These are phyloP conservation scores for Neoascia interrupta DNA, from an alignment of 2,888 invertebrate genomes.

Conservation along the genomic window DNA sequence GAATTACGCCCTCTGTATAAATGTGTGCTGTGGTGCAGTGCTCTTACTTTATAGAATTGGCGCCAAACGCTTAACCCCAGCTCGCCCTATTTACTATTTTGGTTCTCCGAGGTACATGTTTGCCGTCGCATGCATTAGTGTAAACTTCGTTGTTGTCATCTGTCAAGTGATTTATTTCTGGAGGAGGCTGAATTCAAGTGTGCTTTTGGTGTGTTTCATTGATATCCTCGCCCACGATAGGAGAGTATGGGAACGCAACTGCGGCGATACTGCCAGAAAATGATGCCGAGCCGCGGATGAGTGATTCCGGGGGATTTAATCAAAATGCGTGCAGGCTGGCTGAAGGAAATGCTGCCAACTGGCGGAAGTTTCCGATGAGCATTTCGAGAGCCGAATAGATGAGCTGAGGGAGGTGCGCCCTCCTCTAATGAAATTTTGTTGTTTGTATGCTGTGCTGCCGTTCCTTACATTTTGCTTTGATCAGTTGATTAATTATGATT, in stretches of 20 bases:
- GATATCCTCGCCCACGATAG: not conserved
- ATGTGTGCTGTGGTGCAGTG: slow-evolving; percentile 3
- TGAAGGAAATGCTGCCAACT: slow-evolving; percentile 59
- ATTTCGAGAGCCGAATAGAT: not conserved
- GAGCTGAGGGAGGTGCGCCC: not conserved
- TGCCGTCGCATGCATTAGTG: slow-evolving; percentile 28
- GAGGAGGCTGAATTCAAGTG: not conserved
- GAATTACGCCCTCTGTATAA: slow-evolving; percentile 35
- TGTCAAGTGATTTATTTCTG: slow-evolving; percentile 59
- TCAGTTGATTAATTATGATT: slow-evolving; percentile 66
- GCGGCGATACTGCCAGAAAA: too few species aligned
- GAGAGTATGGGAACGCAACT: too few species aligned
- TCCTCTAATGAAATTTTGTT: slow-evolving; percentile 34
- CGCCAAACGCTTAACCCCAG: too few species aligned
- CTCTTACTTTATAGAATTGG: not conserved
- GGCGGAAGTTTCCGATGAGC: slow-evolving; percentile 47
- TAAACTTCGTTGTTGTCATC: slow-evolving; percentile 62
- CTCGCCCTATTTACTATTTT: slow-evolving; percentile 47
- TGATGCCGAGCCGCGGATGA: slow-evolving; percentile 37
- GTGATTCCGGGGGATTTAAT: slow-evolving; percentile 53
- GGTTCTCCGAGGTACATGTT: slow-evolving; percentile 16
- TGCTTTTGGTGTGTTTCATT: not conserved
- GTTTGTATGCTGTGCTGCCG: slow-evolving; percentile 5
- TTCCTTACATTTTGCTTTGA: slow-evolving; percentile 34
- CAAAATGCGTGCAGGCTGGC: slow-evolving; percentile 43